A percentile compares a stretch with the other conserved stretches of the same genome.
These are phyloP conservation scores for Drosophila pseudotakahashii DNA, from an alignment of 2,888 invertebrate species.

Conservation along the genomic window DNA sequence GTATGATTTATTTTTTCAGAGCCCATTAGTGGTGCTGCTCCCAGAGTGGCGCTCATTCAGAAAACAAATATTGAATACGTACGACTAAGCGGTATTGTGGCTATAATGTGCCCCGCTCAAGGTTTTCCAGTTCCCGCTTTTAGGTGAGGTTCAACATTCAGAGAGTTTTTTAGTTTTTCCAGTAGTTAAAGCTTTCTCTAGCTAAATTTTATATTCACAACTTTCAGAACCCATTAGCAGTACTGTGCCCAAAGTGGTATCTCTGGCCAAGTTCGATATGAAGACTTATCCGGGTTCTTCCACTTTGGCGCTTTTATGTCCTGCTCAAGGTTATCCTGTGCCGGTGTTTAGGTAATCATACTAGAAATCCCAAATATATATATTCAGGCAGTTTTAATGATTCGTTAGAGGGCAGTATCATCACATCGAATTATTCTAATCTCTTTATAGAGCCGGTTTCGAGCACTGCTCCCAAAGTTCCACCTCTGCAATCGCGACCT, in stretches of 20 bases:
- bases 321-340: conserved; percentile 86
- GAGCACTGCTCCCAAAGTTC: conserved; percentile 86
- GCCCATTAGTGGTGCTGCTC: conserved; percentile 89
- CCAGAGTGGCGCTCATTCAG: conserved; percentile 87
- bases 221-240: conserved; percentile 88
- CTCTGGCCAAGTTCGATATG: conserved; percentile 84
- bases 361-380: not conserved
- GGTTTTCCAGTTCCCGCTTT: conserved; percentile 86
- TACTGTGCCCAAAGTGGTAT: conserved; percentile 88
- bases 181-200: not conserved
- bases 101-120: conserved; percentile 85
- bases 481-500: conserved; percentile 84
- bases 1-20: conserved; percentile 84
- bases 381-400: conserved; percentile 46
- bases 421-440: not conserved
- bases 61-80: conserved; percentile 79
- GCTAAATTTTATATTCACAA: not conserved
- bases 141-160: conserved; percentile 84
- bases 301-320: conserved; percentile 82
- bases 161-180: conserved; percentile 48
- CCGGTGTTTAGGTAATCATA: conserved; percentile 85
- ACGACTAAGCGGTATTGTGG: conserved; percentile 82
- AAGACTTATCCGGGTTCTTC: conserved; percentile 69
- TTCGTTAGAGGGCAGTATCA: not conserved
- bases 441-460: conserved; percentile 86